A percentile compares a stretch with the other conserved stretches of the same genome.
Evolutionary conservation across 2,113 vertebrate species (phyloP).

Genomic region (Corapipo altera): DNA sequence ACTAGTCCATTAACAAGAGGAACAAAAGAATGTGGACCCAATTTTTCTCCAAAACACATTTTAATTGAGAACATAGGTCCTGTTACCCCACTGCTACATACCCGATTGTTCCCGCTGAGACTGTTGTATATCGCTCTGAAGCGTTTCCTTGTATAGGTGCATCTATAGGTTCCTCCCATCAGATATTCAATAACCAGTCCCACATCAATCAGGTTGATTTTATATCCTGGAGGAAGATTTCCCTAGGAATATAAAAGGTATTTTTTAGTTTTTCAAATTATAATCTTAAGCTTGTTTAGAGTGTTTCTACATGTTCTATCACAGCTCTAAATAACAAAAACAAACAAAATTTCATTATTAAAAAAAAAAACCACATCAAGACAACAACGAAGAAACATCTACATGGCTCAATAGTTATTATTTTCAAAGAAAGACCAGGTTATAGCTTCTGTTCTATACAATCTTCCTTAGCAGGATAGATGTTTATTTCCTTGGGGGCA

Average conservation of each 20-base stretch:
- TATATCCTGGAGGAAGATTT: conserved; percentile 96
- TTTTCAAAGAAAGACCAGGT: neutral
- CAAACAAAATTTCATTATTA: neutral
- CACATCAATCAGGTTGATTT: conserved; percentile 95
- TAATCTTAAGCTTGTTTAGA: neutral
- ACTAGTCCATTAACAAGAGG: neutral
- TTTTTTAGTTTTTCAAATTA: neutral
- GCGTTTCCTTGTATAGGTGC: conserved; percentile 95
- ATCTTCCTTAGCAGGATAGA: neutral
- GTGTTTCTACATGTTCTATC: neutral
- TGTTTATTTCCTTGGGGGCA: neutral
- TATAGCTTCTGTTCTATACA: neutral
- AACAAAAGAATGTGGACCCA: neutral
- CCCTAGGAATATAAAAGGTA: conserved; percentile 76
- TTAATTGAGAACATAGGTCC: fast-evolving
- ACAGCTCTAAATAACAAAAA: neutral
- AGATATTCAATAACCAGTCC: conserved; percentile 96
- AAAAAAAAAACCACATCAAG: neutral
- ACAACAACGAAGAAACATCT: neutral
- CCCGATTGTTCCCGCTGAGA: conserved; percentile 91
- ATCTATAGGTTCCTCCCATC: conserved; percentile 98
- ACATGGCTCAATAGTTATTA: neutral
- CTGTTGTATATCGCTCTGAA: conserved; percentile 97
- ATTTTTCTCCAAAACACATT: neutral
- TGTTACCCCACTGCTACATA: conserved; percentile 53